A percentile compares a stretch with the other conserved stretches of the same genome.
Evolutionary conservation across 92 coral and sea anemone genomes (phyloP).

Genomic region (Umimayanthus chanpuru): DNA sequence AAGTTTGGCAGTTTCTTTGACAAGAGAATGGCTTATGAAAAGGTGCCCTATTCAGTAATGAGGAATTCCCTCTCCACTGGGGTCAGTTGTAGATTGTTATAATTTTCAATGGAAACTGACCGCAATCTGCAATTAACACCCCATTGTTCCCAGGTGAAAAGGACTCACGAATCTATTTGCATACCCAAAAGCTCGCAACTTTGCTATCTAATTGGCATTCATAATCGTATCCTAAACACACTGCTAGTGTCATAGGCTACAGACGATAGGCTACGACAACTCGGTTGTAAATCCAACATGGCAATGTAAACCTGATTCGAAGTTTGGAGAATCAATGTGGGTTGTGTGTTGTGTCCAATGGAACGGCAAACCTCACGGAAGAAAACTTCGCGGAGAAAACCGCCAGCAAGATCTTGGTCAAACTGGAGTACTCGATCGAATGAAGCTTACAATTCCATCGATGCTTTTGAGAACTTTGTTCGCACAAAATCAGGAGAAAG

Average conservation of each 20-base stretch:
- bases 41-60: not conserved
- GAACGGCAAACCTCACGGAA: conserved; percentile 25
- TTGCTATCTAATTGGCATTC: conserved; percentile 30
- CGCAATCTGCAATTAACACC: conserved; percentile 10
- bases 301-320: not conserved
- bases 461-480: conserved; percentile 83
- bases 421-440: conserved; percentile 34
- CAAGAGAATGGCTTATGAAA: not conserved
- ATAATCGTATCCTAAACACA: conserved; percentile 16
- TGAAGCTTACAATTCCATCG: conserved; percentile 82
- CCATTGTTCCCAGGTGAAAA: conserved; percentile 17
- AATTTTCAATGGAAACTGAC: not conserved
- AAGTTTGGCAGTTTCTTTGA: not conserved
- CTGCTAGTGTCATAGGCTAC: not conserved
- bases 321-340: conserved; percentile 5
- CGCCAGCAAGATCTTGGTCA: conserved; percentile 28
- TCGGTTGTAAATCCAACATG: not conserved
- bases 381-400: conserved; percentile 17
- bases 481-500: conserved; percentile 67
- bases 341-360: conserved; percentile 12
- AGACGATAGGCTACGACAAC: not conserved
- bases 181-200: not conserved
- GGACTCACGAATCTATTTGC: conserved; percentile 15
- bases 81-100: not conserved
- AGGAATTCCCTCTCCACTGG: too few relatives aligned